Evolutionary conservation across 2,113 vertebrate genomes (phyloP), one percentile per base, ranked within the genome.

Genomic region (Brachyhypopomus occidentalis): DNA sequence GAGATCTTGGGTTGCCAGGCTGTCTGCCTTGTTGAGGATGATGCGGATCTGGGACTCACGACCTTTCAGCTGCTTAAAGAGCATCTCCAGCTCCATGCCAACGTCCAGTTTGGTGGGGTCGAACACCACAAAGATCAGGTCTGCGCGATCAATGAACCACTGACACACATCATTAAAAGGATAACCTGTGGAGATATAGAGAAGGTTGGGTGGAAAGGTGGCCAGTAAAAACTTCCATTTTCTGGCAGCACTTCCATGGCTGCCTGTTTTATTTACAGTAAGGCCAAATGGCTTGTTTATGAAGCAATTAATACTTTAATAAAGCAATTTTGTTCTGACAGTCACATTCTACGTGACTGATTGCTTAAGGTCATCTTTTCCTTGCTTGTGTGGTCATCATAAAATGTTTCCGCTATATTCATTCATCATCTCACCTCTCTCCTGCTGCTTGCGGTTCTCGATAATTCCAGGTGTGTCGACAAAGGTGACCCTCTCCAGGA

Each of bases 121-220:
- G 67, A 99, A 99, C 76, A 97, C 96, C 1, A 99, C 95, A 20
- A 99, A 99, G 89, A 99, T 99, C 86, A 99, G 95, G 83, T 99
- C 98, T 0, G 97, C 97, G 67, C 97, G 95, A 88, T 99, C 98
- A 4, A 99, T 99, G 91, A 99, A 99, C 97, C 97, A 99, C 89
- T 99, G 98, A 91, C 98, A 99, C 77, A 99, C 98, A 0, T 99
- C 98, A 0, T 99, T 98, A 92, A 99, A 99, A 0, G 97, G 97
- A 89, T 99, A 99, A 74, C 97, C 98, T 99, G 77, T 75, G 56
- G n/a, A 78, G 27, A 70, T 1, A 45, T 74, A 79, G 75, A 80
- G 56, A 23, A 79, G 25, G 34, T 75, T 36, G 11, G 9, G 27
- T 36, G 16, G 64, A 36, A 67, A 19, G 64, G 30, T 67, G 3